A percentile compares a stretch with the other conserved stretches of the same genome.
These are phyloP conservation scores for Tortrix viridana DNA, from an alignment of 2,888 invertebrate genomes.

Conservation along the genomic window DNA sequence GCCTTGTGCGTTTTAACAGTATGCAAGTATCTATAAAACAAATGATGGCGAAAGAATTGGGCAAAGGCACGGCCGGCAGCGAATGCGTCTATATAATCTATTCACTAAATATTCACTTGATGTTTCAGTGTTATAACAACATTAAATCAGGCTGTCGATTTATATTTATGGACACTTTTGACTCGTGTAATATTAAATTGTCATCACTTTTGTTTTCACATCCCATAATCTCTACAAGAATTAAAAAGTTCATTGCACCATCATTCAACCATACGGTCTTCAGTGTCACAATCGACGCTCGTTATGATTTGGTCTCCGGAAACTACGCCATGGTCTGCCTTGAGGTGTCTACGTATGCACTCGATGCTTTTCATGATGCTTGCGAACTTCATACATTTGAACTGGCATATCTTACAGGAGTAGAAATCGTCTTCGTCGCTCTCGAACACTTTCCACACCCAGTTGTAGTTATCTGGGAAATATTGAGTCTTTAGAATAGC, in stretches of 20 bases:
- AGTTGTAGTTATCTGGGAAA: slow-evolving; percentile 61
- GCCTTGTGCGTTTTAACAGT: too few species aligned
- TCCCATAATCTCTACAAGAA: background rate
- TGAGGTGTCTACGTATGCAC: slow-evolving; percentile 64
- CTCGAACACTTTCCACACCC: slow-evolving; percentile 79
- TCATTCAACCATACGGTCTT: slow-evolving; percentile 38
- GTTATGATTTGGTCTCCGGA: slow-evolving; percentile 77
- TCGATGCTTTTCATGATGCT: slow-evolving; percentile 56
- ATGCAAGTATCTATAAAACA: too few species aligned
- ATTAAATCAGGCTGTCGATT: too few species aligned
- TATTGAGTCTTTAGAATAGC: background rate
- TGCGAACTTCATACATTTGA: slow-evolving; percentile 56
- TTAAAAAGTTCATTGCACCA: background rate
- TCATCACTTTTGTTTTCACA: background rate
- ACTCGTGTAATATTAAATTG: background rate
- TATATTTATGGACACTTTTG: too few species aligned
- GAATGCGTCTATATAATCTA: too few species aligned
- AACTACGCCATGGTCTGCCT: slow-evolving; percentile 68
- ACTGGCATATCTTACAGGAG: slow-evolving; percentile 75
- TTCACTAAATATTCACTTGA: too few species aligned
- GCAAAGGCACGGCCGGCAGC: too few species aligned
- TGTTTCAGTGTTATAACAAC: too few species aligned
- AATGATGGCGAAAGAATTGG: too few species aligned
- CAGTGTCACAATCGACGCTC: slow-evolving; percentile 56
- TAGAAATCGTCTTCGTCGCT: slow-evolving; percentile 57